phyloP scores from a whole-genome alignment of 1,140 invertebrate species.

The Aphis gossypii region DNA sequence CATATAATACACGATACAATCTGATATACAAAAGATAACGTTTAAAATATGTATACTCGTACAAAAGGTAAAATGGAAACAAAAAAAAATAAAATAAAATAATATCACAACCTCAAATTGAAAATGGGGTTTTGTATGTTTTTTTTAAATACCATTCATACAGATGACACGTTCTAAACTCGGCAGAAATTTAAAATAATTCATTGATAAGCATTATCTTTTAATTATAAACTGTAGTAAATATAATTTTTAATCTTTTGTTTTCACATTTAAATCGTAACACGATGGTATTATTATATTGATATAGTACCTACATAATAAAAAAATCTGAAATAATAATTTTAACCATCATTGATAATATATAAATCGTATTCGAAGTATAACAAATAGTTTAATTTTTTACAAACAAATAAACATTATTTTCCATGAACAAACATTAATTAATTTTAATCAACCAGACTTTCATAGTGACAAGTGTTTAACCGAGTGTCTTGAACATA shows the following conservation, averaged over 20 bases:
- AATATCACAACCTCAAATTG: not conserved
- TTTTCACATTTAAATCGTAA: not conserved
- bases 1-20: not conserved
- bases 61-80: not conserved
- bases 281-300: too few relatives aligned
- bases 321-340: not conserved
- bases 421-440: not conserved
- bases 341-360: not conserved
- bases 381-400: not conserved
- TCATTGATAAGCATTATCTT: not conserved
- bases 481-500: not conserved
- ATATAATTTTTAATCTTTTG: not conserved
- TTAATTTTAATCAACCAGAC: conserved; percentile 35
- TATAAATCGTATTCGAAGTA: not conserved
- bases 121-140: not conserved
- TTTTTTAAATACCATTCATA: not conserved
- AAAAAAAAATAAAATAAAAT: not conserved
- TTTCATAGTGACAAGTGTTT: conserved; percentile 1
- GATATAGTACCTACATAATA: too few relatives aligned
- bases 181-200: not conserved
- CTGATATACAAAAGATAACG: not conserved
- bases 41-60: not conserved
- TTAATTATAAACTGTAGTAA: not conserved
- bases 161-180: not conserved
- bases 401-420: not conserved